Conservation (phyloP, 2,888 invertebrate species). For the Brenthis ino region DNA sequence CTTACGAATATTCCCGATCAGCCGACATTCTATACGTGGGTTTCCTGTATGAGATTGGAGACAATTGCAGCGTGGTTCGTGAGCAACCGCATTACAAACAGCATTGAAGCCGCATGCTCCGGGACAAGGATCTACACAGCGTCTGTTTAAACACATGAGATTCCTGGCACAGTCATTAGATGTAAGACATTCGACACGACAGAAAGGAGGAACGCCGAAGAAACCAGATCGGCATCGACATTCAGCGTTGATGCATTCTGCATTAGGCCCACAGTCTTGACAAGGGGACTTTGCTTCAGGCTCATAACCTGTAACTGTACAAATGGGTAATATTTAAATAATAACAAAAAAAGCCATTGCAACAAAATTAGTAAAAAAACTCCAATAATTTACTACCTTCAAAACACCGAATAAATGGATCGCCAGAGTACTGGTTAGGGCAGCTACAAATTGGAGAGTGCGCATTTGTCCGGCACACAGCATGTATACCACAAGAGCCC, state of each 20-base stretch:
- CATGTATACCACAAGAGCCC: conserved; percentile 89
- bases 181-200: conserved; percentile 87
- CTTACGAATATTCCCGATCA: conserved; percentile 77
- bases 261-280: conserved; percentile 88
- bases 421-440: conserved; percentile 85
- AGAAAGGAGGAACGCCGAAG: conserved; percentile 88
- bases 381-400: conserved; percentile 70
- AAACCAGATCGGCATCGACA: conserved; percentile 86
- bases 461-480: conserved; percentile 87
- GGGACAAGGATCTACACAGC: conserved; percentile 88
- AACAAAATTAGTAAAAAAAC: no score
- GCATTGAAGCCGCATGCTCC: conserved; percentile 89
- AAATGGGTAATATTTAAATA: conserved; percentile 31
- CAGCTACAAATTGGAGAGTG: conserved; percentile 91
- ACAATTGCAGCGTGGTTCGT: conserved; percentile 87
- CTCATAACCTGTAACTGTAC: conserved; percentile 57
- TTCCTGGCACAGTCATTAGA: conserved; percentile 87
- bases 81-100: conserved; percentile 86
- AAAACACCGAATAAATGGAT: conserved; percentile 87
- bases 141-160: conserved; percentile 86
- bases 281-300: conserved; percentile 80
- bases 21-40: conserved; percentile 87
- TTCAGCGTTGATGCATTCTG: conserved; percentile 86
- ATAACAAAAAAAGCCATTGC: not conserved
- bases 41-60: conserved; percentile 86